phyloP scores from a whole-genome alignment of 2,888 invertebrate species.

The Sycophila texana region DNA sequence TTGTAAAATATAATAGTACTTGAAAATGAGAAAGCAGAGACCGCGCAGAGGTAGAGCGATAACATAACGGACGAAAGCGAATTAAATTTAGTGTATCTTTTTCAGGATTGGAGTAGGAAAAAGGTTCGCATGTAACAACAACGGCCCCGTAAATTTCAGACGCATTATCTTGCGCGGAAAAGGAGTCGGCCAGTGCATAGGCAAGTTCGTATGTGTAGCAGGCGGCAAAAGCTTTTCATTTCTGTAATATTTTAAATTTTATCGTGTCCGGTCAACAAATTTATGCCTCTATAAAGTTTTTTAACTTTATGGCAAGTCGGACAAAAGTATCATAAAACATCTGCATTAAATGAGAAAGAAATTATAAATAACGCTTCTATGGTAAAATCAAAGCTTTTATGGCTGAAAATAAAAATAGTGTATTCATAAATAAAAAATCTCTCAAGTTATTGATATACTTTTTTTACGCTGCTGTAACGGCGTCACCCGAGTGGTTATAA shows the following conservation, averaged over 20 bases:
- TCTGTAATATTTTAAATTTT: constrained; percentile 74
- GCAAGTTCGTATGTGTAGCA: constrained; percentile 42
- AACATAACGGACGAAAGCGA: constrained; percentile 63
- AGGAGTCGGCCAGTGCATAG: constrained; percentile 67
- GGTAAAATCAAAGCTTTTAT: constrained; percentile 44
- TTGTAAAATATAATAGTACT: neutral
- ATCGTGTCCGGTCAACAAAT: constrained; percentile 72
- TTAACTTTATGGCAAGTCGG: constrained; percentile 59
- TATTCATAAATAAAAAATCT: constrained; percentile 6
- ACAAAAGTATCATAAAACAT: constrained; percentile 55
- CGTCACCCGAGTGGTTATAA: too few species aligned
- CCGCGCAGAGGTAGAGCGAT: neutral
- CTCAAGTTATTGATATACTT: constrained; percentile 3
- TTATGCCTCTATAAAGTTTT: constrained; percentile 71
- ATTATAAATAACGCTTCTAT: constrained; percentile 50
- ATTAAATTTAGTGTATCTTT: constrained; percentile 69
- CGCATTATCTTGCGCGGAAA: constrained; percentile 74
- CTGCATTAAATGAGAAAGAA: constrained; percentile 54
- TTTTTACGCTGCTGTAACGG: neutral
- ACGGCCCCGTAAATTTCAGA: constrained; percentile 70
- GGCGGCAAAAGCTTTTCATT: constrained; percentile 72
- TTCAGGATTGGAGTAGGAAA: constrained; percentile 49
- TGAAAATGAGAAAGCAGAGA: neutral
- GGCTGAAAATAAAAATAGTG: constrained; percentile 32
- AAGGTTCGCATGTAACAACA: constrained; percentile 66